Evolutionary conservation across 2,888 invertebrate species (phyloP), one percentile per base, ranked within the genome.

Genomic region (Alloplasta piceator): DNA sequence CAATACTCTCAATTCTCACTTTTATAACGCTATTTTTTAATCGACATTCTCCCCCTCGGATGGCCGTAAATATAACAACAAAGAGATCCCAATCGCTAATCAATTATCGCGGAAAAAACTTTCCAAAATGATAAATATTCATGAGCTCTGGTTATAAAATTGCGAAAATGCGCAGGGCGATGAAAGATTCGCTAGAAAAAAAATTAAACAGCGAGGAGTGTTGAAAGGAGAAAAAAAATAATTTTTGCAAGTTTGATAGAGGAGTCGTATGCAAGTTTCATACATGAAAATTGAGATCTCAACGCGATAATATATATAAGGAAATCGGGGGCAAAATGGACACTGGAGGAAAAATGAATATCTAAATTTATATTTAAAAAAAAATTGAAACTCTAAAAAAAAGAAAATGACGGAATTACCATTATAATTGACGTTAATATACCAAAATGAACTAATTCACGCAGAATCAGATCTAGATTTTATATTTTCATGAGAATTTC

Each of bases 51-150:
- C 26, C 3, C 26, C 3, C 26, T 26, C 26, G 3, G 26, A 26
- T 26, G 26, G 26, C 48, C 39, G 26, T 55, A 26, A 26, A 26
- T 26, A n/a, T 7, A 39, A 36, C 1, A 26, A 4, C 41, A 14
- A 39, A 7, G 50, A 58, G 78, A 78, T 68, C 41, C 9, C 12
- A 66, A 75, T 66, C 74, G 60, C 14, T 68, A 60, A 76, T 63
- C 68, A 66, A 43, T 63, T 61, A 41, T 63, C 36, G 50, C 50
- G 50, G 63, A 1, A 26, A 26, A 75, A 80, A 64, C 61, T 80
- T 80, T 76, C 67, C 67, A 76, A 16, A 61, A 43, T 50, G 52
- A 41, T 67, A 61, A 76, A 71, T 71, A 75, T 71, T 80, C 71
- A 71, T 67, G 39, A 66, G 60, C 36, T 74, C 48, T 48, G 64